phyloP scores from a whole-genome alignment of 2,113 vertebrate genomes.

The Calyptommatus sinebrachiatus region DNA sequence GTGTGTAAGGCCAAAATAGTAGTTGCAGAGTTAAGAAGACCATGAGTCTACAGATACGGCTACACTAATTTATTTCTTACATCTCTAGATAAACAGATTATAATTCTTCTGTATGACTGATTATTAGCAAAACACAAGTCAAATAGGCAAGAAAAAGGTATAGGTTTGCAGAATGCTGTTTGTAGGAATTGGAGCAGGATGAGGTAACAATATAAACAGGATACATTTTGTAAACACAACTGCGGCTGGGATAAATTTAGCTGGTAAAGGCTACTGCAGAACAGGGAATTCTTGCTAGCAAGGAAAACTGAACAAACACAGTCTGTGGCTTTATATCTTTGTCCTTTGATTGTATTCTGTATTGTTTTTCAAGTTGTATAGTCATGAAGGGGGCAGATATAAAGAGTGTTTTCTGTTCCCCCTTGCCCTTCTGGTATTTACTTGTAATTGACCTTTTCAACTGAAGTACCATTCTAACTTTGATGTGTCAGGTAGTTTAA shows the following conservation, averaged over 20 bases:
- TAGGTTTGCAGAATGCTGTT: not conserved
- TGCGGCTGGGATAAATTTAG: constrained; percentile 76
- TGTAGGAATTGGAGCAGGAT: constrained; percentile 59
- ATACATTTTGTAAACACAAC: constrained; percentile 75
- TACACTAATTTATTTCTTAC: not conserved
- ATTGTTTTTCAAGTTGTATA: constrained; percentile 75
- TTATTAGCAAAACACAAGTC: not conserved
- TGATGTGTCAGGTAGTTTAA: not conserved
- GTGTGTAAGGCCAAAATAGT: not conserved
- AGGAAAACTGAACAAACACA: constrained; percentile 72
- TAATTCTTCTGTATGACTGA: not conserved
- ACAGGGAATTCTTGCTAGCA: constrained; percentile 68
- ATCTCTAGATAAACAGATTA: not conserved
- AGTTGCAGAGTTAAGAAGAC: not conserved
- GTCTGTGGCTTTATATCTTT: constrained; percentile 40
- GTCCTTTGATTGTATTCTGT: constrained; percentile 44
- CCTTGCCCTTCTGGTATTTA: not conserved
- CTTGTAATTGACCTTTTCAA: not conserved
- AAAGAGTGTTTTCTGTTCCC: constrained; percentile 38
- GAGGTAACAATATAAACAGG: constrained; percentile 69
- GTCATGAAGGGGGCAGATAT: constrained; percentile 49
- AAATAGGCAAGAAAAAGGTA: constrained; percentile 16
- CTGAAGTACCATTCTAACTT: not conserved
- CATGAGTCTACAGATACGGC: not conserved
- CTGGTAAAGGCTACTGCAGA: constrained; percentile 61